Base-by-base conservation (phyloP, 2,113 vertebrate species). In the Engystomops pustulosus region DNA sequence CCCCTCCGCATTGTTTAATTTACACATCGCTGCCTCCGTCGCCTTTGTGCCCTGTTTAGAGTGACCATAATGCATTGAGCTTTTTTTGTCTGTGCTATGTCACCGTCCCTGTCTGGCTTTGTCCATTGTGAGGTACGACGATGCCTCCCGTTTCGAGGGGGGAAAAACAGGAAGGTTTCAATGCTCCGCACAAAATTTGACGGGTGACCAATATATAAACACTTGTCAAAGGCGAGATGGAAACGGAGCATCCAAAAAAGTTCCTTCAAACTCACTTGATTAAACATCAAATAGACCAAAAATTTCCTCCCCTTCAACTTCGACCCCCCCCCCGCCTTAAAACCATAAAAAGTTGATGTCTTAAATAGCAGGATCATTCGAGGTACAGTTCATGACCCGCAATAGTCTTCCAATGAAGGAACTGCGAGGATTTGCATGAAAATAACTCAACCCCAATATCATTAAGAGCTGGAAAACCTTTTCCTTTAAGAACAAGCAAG, bases 1-100 rank as follows among this genome's bases (percentile, higher is more conserved):
- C 12, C 92, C 90, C 92, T 90, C 92, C 92, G 90, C 93, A 94
- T 94, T 95, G 95, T 96, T 96, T 95, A 95, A 91, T 97, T 98
- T 97, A 95, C 96, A 98, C 96, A 96, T 96, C 93, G 90, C 94
- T 98, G 96, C 92, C 94, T 98, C 95, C 95, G 93, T 95, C 86
- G 94, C 95, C 96, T 98, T 97, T 96, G 95, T 94, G 87, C 23
- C 90, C 93, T 92, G 93, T 92, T 94, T 93, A 92, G 91, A 95
- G 93, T 93, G 93, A 91, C 91, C 92, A 86, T 94, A 93, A 94
- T 95, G 95, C 94, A 93, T 91, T 93, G 94, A 95, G 94, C 96
- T 94, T 97, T n/a, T n/a, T n/a, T 96, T 98, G 96, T 97, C 95
- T 94, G 92, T 93, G 93, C 95, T 92, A 86, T 95, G 95, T 95